Percentiles rank a stretch among this genome's conserved stretches.
Evolutionary conservation across 2,888 invertebrate species (phyloP).

Genomic region (Tromatobia lineatoria): DNA sequence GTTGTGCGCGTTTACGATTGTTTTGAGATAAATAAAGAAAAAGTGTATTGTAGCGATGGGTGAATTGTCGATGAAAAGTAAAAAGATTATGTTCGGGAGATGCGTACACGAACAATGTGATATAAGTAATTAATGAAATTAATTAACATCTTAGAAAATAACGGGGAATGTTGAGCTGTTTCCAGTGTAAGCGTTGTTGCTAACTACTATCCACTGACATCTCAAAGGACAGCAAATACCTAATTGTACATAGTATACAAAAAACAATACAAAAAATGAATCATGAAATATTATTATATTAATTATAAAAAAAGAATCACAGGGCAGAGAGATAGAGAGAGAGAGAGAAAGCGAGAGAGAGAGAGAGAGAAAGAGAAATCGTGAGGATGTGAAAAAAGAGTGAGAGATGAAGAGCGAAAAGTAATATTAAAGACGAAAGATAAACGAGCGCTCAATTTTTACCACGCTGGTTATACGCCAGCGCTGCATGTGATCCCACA

Average conservation of each 20-base stretch:
- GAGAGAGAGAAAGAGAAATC: conserved; percentile 29
- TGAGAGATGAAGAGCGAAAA: conserved; percentile 40
- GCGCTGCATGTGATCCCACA: conserved; percentile 63
- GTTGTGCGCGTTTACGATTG: conserved; percentile 19
- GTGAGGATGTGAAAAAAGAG: too few species aligned
- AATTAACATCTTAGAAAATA: conserved; percentile 81
- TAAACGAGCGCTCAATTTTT: conserved; percentile 72
- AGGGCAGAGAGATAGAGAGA: conserved; percentile 39
- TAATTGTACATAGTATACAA: conserved; percentile 82
- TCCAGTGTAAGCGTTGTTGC: conserved; percentile 81
- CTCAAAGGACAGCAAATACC: conserved; percentile 74
- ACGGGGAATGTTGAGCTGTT: conserved; percentile 77
- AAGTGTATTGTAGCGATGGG: conserved; percentile 44
- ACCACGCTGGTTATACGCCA: conserved; percentile 63
- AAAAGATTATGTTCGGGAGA: conserved; percentile 67
- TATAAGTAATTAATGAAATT: conserved; percentile 84
- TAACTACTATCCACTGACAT: conserved; percentile 81
- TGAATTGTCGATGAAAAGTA: conserved; percentile 43
- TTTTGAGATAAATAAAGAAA: conserved; percentile 27
- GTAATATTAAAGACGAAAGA: conserved; percentile 52
- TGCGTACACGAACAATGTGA: conserved; percentile 84
- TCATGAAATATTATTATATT: conserved; percentile 76
- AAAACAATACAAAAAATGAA: conserved; percentile 72
- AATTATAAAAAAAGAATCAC: conserved; percentile 64
- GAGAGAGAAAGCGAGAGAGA: background rate